Conservation (phyloP, 2,113 vertebrate species). For the Pteropus alecto region DNA sequence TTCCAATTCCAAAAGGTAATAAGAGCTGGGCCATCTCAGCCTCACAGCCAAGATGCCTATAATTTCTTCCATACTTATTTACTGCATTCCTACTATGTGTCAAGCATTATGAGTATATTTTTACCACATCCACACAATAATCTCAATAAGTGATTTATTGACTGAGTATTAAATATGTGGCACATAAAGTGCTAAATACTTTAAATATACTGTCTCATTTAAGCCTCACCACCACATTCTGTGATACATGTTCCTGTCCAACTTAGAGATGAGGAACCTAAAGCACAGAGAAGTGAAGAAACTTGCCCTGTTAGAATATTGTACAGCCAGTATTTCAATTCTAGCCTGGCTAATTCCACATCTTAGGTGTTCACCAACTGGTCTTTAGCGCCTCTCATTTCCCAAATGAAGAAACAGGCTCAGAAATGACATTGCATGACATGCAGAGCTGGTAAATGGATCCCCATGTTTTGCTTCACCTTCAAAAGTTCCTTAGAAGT, state of each 20-base stretch:
- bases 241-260: neutral
- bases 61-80: neutral
- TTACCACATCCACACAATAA: neutral
- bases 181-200: neutral
- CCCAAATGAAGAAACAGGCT: neutral
- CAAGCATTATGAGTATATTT: neutral
- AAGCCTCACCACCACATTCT: neutral
- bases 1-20: neutral
- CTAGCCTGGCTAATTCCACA: neutral
- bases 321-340: neutral
- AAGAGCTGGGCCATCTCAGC: neutral
- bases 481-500: neutral
- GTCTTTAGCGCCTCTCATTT: neutral
- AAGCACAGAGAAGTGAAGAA: neutral
- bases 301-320: neutral
- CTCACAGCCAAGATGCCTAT: neutral
- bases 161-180: neutral
- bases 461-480: neutral
- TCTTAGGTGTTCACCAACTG: neutral
- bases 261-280: neutral
- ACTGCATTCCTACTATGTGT: neutral
- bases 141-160: neutral
- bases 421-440: neutral
- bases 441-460: neutral
- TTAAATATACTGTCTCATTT: neutral